Percentiles rank a stretch among this genome's conserved stretches.
Conservation (phyloP, 2,888 invertebrate species). For the Dynastes hyllus region DNA sequence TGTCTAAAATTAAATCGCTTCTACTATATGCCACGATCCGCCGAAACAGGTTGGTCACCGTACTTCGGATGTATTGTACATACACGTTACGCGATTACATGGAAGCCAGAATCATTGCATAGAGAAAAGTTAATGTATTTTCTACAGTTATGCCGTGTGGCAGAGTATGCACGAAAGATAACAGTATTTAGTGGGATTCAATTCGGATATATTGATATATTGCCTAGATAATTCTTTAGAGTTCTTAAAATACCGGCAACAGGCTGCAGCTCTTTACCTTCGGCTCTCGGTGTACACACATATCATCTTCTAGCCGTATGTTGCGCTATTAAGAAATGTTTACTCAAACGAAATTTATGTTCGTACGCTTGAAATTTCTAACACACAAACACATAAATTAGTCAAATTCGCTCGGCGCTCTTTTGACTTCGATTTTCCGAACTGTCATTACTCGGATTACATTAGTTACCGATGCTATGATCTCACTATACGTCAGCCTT, state of each 20-base stretch:
- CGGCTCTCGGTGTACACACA: not conserved
- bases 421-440: conserved; percentile 26
- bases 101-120: not conserved
- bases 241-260: conserved; percentile 38
- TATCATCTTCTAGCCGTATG: conserved; percentile 5
- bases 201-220: conserved; percentile 37
- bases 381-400: conserved; percentile 41
- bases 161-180: conserved; percentile 32
- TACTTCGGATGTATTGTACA: not conserved
- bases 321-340: conserved; percentile 40
- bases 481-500: conserved; percentile 4
- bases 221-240: conserved; percentile 34
- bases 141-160: conserved; percentile 16
- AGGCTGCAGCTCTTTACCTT: not conserved
- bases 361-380: conserved; percentile 20
- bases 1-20: not conserved
- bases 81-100: not conserved
- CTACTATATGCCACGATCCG: not conserved
- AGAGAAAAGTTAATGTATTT: conserved; percentile 20
- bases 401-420: conserved; percentile 33
- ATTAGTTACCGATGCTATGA: conserved; percentile 24
- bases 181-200: conserved; percentile 41
- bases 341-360: conserved; percentile 41
- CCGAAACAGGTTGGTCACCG: not conserved
- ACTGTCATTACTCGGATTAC: conserved; percentile 30